Evolutionary conservation across 1,140 invertebrate species (phyloP), one percentile per base, ranked within the genome.

Genomic region (Geopemphigus sp.): DNA sequence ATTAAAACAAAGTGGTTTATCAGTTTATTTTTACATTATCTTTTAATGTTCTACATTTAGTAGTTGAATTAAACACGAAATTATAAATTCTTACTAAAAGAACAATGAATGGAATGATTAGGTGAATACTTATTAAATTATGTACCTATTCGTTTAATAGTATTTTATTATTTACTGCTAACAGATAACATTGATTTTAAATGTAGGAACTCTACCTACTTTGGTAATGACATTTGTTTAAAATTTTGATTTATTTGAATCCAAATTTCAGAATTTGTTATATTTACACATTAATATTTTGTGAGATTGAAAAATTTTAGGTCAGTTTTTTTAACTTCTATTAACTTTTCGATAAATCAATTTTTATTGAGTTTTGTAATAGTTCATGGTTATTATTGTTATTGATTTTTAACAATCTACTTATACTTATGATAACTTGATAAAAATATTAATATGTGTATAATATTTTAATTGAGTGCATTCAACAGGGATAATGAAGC

Each of bases 401-500:
- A 45, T 64, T 54, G 19, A 4, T 54, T 8, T 54, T 54, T 39
- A 39, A 47, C 11, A 68, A 8, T 68, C 24, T 12, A 19, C 32
- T 29, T n/a, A 0, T 45, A 8, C 14, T 4, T 68, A 50, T 45
- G 15, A 47, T 47, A 1, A 66, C n/a, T 47, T 68, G n/a, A 70
- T 53, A 6, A 53, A n/a, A 15, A 53, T 19, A 39, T 15, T 47
- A 15, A 70, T 70, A 53, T 68, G 26, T 72, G 0, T 72, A n/a
- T 19, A 12, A 26, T 72, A 72, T 63, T 78, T 78, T 78, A 78
- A 78, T 78, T 61, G 39, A 19, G 17, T 78, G 17, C 22, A 63
- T 78, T 78, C 19, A 63, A 78, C 56, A 78, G 74, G 74, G 45
- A 61, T 12, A 1, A 78, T 78, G 74, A 50, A 47, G 74, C 39